Evolutionary conservation across 2,797 vertebrate genomes (phyloP), one percentile per base, ranked within the genome.

Genomic region (Bradypodion pumilum): DNA sequence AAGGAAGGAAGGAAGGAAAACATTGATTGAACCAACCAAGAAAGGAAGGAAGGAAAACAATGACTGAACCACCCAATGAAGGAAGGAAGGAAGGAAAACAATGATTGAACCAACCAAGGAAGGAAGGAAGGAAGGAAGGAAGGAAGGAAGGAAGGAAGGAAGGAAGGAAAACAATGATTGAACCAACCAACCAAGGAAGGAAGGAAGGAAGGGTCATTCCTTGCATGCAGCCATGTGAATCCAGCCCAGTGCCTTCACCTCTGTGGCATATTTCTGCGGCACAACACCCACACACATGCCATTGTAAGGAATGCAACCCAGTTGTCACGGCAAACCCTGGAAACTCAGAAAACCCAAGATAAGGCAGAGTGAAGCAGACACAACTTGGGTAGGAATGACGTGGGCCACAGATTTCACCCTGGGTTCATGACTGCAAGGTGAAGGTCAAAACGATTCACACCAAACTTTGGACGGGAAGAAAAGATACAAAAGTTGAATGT

Each of bases 281-380:
- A 29, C 1, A 8, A 60, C n/a, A 29, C 23, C n/a, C 10, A 23
- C 3, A 1, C 0, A 32, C 4, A 21, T 1, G 0, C 2, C n/a
- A 91, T 15, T 16, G 40, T 42, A 52, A 9, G n/a, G 37, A 7
- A 84, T 81, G 1, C 44, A 5, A 77, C 75, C 75, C 74, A 86
- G 88, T 69, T 37, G 73, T 84, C 81, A 83, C 12, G 2, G 49
- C 1, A 5, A 19, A 77, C 63, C 85, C 78, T 85, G 23, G 72
- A 78, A 87, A 94, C 92, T 91, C 89, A 95, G 92, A 92, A 91
- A 93, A 91, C 85, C 40, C 81, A 85, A 73, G 93, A 96, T 92
- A 96, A 91, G 79, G 78, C 25, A 0, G 84, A 78, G 1, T 52
- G 23, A 49, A 93, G 87, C 94, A 97, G 96, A 97, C 95, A 97